Evolutionary conservation across 1,140 invertebrate genomes (phyloP), one percentile per base, ranked within the genome.

Genomic region (Neelides sp.): DNA sequence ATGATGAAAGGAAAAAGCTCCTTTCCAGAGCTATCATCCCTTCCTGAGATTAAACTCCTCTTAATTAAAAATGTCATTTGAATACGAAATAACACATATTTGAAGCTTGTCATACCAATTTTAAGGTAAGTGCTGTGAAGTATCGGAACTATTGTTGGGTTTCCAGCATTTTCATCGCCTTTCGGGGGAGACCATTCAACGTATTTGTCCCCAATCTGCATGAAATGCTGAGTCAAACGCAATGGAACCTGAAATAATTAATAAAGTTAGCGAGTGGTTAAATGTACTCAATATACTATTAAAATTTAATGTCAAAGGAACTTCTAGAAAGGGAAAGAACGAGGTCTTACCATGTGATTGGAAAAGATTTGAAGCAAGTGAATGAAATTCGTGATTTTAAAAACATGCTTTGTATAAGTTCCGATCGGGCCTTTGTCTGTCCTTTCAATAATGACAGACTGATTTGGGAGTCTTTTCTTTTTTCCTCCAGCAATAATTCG

Each of bases 291-390:
- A n/a, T n/a, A n/a, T n/a, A n/a, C n/a, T n/a, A n/a, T n/a, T n/a
- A n/a, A n/a, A n/a, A n/a, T n/a, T n/a, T n/a, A n/a, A n/a, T n/a
- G n/a, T n/a, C n/a, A n/a, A n/a, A n/a, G n/a, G n/a, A n/a, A n/a
- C n/a, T n/a, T n/a, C n/a, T n/a, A n/a, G n/a, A n/a, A n/a, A n/a
- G n/a, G n/a, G n/a, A n/a, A n/a, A n/a, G n/a, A n/a, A n/a, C n/a
- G n/a, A 46, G n/a, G 36, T 60, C 64, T 67, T 65, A 80, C 78
- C 49, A 78, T 64, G 3, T 76, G 67, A 4, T 78, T 83, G 54
- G 83, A 78, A 68, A 86, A 85, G 52, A 85, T 83, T 62, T 79
- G 76, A 59, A 83, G 82, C 0, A 85, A 74, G 53, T 84, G 80
- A 7, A 79, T 59, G 24, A 83, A 75, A 65, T 81, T 83, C 13